phyloP scores from a whole-genome alignment of 1,140 invertebrate species.

The Leguminivora glycinivorella region DNA sequence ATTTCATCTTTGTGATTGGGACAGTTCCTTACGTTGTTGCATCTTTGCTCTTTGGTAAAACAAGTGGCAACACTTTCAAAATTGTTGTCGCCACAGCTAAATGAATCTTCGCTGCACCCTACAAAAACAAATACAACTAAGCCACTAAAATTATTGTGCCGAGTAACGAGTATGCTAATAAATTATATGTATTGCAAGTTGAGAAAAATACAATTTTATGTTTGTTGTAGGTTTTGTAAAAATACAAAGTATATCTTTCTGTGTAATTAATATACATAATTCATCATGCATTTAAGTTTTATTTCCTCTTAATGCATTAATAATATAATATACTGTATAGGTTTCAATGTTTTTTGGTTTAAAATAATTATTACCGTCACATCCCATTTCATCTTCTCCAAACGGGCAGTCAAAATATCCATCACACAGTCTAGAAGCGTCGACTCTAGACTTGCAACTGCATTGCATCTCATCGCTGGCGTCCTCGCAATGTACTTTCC shows the following conservation, averaged over 20 bases:
- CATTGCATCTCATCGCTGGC: slow-evolving; percentile 90
- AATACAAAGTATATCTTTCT: too few species aligned
- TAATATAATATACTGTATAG: too few species aligned
- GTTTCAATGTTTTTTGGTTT: too few species aligned
- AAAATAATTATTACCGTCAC: slow-evolving; percentile 79
- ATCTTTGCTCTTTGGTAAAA: slow-evolving; percentile 81
- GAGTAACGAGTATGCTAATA: too few species aligned
- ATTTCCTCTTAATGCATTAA: too few species aligned
- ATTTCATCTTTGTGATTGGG: slow-evolving; percentile 86
- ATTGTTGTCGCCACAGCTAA: slow-evolving; percentile 82
- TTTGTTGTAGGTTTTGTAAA: too few species aligned
- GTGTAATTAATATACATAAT: too few species aligned
- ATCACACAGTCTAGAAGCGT: slow-evolving; percentile 85
- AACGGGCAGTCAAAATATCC: slow-evolving; percentile 88
- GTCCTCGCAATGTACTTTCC: slow-evolving; percentile 87
- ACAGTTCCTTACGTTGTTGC: slow-evolving; percentile 84
- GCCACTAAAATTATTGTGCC: too few species aligned
- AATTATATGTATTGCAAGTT: too few species aligned
- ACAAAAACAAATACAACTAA: neutral
- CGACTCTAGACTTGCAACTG: slow-evolving; percentile 84
- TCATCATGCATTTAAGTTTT: too few species aligned
- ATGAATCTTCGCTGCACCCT: slow-evolving; percentile 82
- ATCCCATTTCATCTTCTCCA: slow-evolving; percentile 88
- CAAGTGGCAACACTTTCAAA: slow-evolving; percentile 75
- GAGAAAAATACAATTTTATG: too few species aligned